These are phyloP conservation scores for Toxostoma redivivum DNA, from an alignment of 2,113 vertebrate genomes.

Conservation along the genomic window DNA sequence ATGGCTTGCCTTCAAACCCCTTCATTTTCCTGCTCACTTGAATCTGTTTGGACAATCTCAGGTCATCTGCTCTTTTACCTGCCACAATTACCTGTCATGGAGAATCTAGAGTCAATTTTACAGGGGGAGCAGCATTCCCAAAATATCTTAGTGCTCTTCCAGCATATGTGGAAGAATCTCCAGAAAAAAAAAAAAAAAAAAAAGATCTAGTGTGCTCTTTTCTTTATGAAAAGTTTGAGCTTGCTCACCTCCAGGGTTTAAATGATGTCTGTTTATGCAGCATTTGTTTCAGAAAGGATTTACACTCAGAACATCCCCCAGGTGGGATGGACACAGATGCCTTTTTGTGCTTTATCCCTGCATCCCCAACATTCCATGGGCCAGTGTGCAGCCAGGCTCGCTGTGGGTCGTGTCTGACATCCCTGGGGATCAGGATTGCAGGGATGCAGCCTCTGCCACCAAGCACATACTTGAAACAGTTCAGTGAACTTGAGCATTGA, in stretches of 20 bases:
- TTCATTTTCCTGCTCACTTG: background rate
- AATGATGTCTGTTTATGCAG: background rate
- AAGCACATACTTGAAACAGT: background rate
- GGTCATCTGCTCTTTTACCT: background rate
- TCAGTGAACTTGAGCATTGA: background rate
- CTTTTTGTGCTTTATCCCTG: background rate
- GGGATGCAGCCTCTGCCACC: background rate
- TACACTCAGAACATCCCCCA: background rate
- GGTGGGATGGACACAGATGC: background rate
- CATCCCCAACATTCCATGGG: fast-evolving
- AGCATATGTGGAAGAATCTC: background rate
- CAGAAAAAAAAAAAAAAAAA: background rate
- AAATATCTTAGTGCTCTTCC: background rate
- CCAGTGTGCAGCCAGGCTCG: background rate
- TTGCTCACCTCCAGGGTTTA: background rate
- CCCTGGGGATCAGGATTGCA: background rate
- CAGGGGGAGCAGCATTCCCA: background rate
- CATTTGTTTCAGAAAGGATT: background rate
- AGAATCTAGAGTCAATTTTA: background rate
- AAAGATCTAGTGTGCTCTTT: background rate
- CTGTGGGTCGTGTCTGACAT: background rate
- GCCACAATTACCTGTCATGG: background rate
- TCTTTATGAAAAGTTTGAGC: background rate
- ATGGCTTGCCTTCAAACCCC: background rate
- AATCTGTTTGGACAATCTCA: background rate